phyloP scores from a whole-genome alignment of 2,113 vertebrate species.

The Pollimyrus isidori region DNA sequence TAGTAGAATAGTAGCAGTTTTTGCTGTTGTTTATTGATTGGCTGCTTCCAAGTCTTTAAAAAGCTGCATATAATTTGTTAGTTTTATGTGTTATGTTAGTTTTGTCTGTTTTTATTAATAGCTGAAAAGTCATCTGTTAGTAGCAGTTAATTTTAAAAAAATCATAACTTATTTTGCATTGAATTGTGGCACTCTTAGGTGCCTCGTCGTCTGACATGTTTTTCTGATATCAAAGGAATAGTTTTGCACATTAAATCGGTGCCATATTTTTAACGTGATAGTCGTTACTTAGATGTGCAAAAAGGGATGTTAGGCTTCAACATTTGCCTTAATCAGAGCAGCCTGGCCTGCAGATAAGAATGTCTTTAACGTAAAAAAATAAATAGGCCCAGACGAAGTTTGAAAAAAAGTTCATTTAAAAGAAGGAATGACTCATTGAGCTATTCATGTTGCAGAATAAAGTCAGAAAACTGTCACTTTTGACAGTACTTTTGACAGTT shows the following conservation, averaged over 20 bases:
- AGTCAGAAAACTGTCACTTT: neutral
- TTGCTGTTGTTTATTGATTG: conserved; percentile 61
- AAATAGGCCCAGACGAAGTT: neutral
- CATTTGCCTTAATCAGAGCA: conserved; percentile 5
- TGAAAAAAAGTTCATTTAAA: neutral
- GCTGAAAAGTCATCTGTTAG: neutral
- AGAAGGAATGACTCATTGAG: neutral
- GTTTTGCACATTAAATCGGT: neutral
- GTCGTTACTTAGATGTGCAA: neutral
- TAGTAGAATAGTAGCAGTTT: too few species aligned
- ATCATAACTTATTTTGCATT: neutral
- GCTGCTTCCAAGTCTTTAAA: conserved; percentile 48
- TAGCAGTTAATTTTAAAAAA: neutral
- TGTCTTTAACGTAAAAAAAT: neutral
- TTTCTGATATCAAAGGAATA: conserved; percentile 6
- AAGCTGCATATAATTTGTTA: neutral
- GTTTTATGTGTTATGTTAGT: neutral
- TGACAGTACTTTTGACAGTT: conserved; percentile 4
- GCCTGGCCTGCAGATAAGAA: neutral
- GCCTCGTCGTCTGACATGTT: neutral
- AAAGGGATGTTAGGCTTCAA: neutral
- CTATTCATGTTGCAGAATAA: neutral
- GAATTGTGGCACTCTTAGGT: neutral
- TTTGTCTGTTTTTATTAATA: conserved; percentile 30
- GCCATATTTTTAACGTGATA: neutral